Evolutionary conservation across 2,888 invertebrate genomes (phyloP), one percentile per base, ranked within the genome.

Genomic region (Oscheius sp.): DNA sequence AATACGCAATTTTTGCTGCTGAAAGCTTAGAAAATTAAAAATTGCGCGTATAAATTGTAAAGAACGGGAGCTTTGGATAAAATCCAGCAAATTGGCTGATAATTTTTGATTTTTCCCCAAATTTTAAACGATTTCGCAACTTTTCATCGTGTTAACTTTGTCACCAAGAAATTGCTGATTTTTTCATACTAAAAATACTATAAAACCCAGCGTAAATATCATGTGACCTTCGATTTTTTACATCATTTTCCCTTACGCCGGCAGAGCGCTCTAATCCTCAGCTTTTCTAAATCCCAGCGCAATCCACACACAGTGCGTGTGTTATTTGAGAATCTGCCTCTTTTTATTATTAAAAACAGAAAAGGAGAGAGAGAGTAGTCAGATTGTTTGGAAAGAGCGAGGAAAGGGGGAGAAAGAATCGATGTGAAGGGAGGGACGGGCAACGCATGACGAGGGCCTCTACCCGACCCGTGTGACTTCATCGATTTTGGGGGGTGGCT

Each of bases 381-480:
- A 49, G 49, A 13, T 13, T 23, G 56, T 18, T 55, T 43, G 61
- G 21, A 46, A 46, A 45, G 25, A 63, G 23, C 63, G 23, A 13
- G 7, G 23, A 13, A 45, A 61, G n/a, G 7, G n/a, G 41, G 41
- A 46, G n/a, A 25, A n/a, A n/a, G n/a, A 45, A 43, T 18, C n/a
- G 52, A 66, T 27, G 49, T 52, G 49, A 52, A 66, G 46, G 49
- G 66, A 66, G 46, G 66, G 21, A 52, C 21, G 66, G 23, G 45
- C 66, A 25, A 66, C 66, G 27, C 66, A 66, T 66, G 66, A 66
- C 66, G 66, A 66, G 66, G 52, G 64, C 45, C 18, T 16, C n/a
- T n/a, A n/a, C n/a, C n/a, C n/a, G n/a, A 35, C 43, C 45, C 64
- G 49, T 66, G 66, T 66, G 66, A 66, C 66, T 66, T 49, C 52